Base-by-base conservation (phyloP, 2,888 invertebrate genomes). In the Apotomis capreana region DNA sequence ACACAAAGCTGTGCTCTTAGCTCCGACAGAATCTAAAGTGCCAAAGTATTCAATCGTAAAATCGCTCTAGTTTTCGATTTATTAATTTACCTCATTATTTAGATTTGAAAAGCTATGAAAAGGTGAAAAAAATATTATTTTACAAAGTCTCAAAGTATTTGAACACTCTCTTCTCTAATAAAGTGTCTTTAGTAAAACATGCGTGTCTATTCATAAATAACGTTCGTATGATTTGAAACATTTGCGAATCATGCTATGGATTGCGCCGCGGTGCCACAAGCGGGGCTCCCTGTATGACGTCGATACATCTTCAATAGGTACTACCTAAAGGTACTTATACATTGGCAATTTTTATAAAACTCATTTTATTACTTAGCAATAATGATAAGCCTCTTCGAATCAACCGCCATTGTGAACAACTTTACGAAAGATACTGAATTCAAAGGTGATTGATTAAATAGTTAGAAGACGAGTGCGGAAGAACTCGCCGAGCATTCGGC, bases 21-120 rank as follows among this genome's bases (percentile, higher is more conserved):
- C 52, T 63, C 63, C 13, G 68, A 72, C 52, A 63, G 68, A 58
- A 63, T 72, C 61, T 68, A 72, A 62, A 44, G 72, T 72, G 72
- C 72, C 46, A 54, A 68, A 63, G 26, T 55, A 51, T 40, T 52
- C 26, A 61, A 55, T 64, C 55, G 54, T 37, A 13, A 40, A 13
- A 55, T 54, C 64, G 36, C 54, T 40, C 61, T 67, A 71, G 36
- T 58, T 60, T 51, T 65, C 26, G 37, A 36, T 57, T 71, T 67
- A 1, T 5, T 61, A 55, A 3, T 46, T 37, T 37, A 62, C 54
- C 37, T 55, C 15, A 69, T 60, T 67, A 70, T 52, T 51, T 65
- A 60, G 46, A 70, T 55, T 55, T 62, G 67, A 57, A 57, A 67
- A 59, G 37, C 37, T 58, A 67, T 52, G 26, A 49, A 6, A n/a